Evolutionary conservation across 35 echinoderm and acorn worm species (phyloP).

Genomic region (Eucidaris tribuloides): DNA sequence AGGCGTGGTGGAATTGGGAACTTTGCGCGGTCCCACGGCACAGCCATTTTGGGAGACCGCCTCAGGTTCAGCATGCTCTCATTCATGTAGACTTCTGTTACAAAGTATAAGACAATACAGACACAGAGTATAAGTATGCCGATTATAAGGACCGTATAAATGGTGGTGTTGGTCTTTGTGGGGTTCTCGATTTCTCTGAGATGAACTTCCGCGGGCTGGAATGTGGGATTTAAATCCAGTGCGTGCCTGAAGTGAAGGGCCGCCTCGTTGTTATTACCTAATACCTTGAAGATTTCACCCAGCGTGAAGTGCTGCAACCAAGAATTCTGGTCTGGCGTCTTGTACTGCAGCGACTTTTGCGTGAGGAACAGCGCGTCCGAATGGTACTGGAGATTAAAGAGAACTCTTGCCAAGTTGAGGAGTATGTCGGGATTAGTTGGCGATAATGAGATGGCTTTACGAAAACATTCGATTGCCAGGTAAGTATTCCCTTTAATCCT

Average conservation of each 20-base stretch:
- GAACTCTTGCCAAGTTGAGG: conserved; percentile 84
- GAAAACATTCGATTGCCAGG: conserved; percentile 93
- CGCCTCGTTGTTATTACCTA: conserved; percentile 72
- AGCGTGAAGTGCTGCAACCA: conserved; percentile 98
- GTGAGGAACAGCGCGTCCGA: conserved; percentile 71
- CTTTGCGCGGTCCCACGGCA: conserved; percentile 48
- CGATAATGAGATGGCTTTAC: conserved; percentile 83
- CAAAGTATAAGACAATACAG: conserved; percentile 70
- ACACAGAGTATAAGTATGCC: conserved; percentile 63
- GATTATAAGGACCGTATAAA: conserved; percentile 93
- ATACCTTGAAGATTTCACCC: conserved; percentile 82
- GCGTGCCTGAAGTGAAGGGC: conserved; percentile 69
- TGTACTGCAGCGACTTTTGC: conserved; percentile 71
- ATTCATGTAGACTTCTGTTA: conserved; percentile 64
- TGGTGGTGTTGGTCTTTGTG: conserved; percentile 66
- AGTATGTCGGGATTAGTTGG: conserved; percentile 93
- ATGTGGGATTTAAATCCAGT: conserved; percentile 85
- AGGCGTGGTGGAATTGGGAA: conserved; percentile 47
- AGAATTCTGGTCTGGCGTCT: conserved; percentile 78
- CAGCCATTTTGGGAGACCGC: conserved; percentile 47
- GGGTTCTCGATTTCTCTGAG: conserved; percentile 67
- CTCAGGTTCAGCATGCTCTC: conserved; percentile 25
- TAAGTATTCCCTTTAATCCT: conserved; percentile 85
- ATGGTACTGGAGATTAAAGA: conserved; percentile 86
- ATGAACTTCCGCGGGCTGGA: conserved; percentile 88